Evolutionary conservation across 2,113 vertebrate species (phyloP).

Genomic region (Dicaeum eximium): DNA sequence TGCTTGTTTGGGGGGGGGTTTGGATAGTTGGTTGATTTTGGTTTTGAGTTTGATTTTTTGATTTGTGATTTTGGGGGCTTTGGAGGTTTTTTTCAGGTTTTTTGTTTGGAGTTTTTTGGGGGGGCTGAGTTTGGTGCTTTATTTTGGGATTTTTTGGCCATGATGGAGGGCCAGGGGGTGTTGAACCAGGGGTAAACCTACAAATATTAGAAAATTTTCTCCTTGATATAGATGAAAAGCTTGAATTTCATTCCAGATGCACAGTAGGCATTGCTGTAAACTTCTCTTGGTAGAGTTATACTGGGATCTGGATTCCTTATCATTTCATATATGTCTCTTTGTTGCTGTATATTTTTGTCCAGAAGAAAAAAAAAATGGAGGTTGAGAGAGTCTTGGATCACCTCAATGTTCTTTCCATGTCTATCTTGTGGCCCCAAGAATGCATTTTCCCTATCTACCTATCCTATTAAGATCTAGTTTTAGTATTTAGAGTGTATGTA

Average conservation of each 20-base stretch:
- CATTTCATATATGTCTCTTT: neutral
- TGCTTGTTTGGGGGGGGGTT: neutral
- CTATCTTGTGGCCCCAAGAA: neutral
- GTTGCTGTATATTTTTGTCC: neutral
- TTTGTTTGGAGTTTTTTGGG: too few relatives aligned
- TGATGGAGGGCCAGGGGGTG: neutral
- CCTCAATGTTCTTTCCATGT: neutral
- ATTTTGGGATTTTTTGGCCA: neutral
- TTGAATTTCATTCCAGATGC: neutral
- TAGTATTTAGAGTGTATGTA: neutral
- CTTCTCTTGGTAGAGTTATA: neutral
- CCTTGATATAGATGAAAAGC: neutral
- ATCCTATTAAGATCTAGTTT: neutral
- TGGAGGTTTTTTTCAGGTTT: too few relatives aligned
- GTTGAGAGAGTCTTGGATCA: accelerated
- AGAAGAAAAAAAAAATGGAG: neutral
- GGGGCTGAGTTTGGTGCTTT: neutral
- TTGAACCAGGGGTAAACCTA: neutral
- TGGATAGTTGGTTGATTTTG: neutral
- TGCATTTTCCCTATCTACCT: neutral
- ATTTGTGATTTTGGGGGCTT: neutral
- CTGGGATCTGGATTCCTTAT: neutral
- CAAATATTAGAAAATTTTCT: neutral
- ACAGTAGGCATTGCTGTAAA: neutral
- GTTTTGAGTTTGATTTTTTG: neutral